phyloP scores from a whole-genome alignment of 2,113 vertebrate species.

The Hippocampus abdominalis region DNA sequence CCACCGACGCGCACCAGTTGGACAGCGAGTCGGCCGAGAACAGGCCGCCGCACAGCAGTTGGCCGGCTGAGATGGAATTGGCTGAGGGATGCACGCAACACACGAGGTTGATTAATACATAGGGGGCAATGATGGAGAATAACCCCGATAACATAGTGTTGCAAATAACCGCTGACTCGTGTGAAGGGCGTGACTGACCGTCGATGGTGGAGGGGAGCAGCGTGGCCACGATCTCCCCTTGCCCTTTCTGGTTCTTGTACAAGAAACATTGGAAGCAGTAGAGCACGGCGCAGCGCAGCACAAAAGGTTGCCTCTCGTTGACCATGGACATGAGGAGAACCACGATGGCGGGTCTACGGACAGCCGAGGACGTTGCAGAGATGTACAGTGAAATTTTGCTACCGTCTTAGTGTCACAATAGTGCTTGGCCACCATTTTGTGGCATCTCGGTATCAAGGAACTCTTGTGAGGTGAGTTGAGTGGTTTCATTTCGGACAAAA shows the following conservation, averaged over 20 bases:
- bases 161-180: neutral
- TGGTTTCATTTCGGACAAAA: too few relatives aligned
- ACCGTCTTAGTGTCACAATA: neutral
- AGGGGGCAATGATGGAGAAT: neutral
- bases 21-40: slow-evolving; percentile 94
- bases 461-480: too few relatives aligned
- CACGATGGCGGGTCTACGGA: slow-evolving; percentile 88
- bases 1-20: slow-evolving; percentile 97
- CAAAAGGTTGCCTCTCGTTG: slow-evolving; percentile 93
- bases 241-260: slow-evolving; percentile 96
- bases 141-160: neutral
- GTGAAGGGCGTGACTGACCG: slow-evolving; percentile 65
- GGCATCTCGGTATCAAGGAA: too few relatives aligned
- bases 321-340: slow-evolving; percentile 99
- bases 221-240: slow-evolving; percentile 93
- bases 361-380: neutral
- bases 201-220: slow-evolving; percentile 96
- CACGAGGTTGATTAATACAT: neutral
- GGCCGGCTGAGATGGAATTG: slow-evolving; percentile 91
- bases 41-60: slow-evolving; percentile 92
- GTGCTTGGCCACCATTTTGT: neutral
- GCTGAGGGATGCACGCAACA: slow-evolving; percentile 66
- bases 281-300: slow-evolving; percentile 93
- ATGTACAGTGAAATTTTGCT: neutral
- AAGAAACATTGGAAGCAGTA: slow-evolving; percentile 99